A percentile compares a stretch with the other conserved stretches of the same genome.
Conservation (phyloP, 2,888 invertebrate species). For the Pristionchus arcanus region DNA sequence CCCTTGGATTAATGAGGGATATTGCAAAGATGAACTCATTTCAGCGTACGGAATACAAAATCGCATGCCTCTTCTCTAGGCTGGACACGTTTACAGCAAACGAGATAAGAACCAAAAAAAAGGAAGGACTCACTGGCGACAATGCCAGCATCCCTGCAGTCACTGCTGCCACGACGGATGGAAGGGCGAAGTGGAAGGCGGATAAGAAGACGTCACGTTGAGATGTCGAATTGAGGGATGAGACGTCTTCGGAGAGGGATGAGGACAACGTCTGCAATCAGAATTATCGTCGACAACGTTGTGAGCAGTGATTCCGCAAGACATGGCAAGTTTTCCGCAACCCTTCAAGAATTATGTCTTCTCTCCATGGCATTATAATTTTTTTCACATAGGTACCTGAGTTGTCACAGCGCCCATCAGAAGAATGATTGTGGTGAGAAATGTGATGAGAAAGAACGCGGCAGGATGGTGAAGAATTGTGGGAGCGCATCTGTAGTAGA, state of each 20-base stretch:
- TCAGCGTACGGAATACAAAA: too few relatives aligned
- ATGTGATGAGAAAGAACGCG: background rate
- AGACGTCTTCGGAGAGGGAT: background rate
- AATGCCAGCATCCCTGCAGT: slow-evolving; percentile 7
- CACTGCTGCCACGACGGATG: background rate
- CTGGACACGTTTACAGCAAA: too few relatives aligned
- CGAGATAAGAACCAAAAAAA: too few relatives aligned
- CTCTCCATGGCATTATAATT: too few relatives aligned
- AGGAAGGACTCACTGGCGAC: slow-evolving; percentile 8
- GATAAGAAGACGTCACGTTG: slow-evolving; percentile 30
- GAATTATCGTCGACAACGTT: background rate
- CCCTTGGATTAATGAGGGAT: background rate
- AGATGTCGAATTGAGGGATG: background rate
- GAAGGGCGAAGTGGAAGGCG: background rate
- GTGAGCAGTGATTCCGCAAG: too few relatives aligned
- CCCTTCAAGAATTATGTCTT: too few relatives aligned
- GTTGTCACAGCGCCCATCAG: background rate
- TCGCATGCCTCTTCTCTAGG: too few relatives aligned
- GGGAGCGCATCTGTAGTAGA: slow-evolving; percentile 20
- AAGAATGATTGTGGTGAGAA: background rate
- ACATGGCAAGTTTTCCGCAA: background rate
- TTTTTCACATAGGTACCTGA: background rate
- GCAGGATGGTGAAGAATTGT: slow-evolving; percentile 16
- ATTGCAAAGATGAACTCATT: background rate
- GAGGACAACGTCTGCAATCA: background rate